Conservation (phyloP, 35 echinoderm and acorn worm genomes). For the Heliocidaris tuberculata region DNA sequence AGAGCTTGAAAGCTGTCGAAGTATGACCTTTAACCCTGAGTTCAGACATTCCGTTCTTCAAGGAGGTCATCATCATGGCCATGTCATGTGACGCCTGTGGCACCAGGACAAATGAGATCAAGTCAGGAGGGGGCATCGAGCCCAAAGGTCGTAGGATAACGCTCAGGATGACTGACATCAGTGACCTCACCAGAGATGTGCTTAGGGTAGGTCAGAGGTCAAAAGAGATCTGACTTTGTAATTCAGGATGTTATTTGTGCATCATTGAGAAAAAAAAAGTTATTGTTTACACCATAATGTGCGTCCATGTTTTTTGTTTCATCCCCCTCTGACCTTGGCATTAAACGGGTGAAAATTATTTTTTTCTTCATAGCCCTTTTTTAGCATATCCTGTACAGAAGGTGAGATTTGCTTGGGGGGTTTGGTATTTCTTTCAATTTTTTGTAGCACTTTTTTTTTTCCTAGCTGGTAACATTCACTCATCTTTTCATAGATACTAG, state of each 20-base stretch:
- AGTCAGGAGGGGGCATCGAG: constrained; percentile 89
- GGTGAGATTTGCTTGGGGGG: no score
- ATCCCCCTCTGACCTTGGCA: no score
- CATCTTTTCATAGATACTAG: no score
- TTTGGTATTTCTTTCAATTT: no score
- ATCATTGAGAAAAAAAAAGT: no score
- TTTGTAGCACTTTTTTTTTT: no score
- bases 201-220: constrained; percentile 70
- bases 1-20: neutral
- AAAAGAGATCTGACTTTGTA: neutral
- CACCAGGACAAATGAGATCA: constrained; percentile 76
- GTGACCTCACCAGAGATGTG: constrained; percentile 89
- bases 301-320: no score
- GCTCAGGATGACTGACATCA: constrained; percentile 77
- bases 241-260: neutral
- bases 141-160: constrained; percentile 71
- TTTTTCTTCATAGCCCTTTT: no score
- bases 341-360: no score
- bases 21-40: neutral
- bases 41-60: constrained; percentile 93
- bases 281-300: no score
- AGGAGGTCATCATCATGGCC: constrained; percentile 92
- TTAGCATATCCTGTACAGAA: no score
- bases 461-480: no score
- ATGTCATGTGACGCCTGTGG: constrained; percentile 78